Evolutionary conservation across 2,888 invertebrate genomes (phyloP), one percentile per base, ranked within the genome.

Genomic region (Plusia festucae): DNA sequence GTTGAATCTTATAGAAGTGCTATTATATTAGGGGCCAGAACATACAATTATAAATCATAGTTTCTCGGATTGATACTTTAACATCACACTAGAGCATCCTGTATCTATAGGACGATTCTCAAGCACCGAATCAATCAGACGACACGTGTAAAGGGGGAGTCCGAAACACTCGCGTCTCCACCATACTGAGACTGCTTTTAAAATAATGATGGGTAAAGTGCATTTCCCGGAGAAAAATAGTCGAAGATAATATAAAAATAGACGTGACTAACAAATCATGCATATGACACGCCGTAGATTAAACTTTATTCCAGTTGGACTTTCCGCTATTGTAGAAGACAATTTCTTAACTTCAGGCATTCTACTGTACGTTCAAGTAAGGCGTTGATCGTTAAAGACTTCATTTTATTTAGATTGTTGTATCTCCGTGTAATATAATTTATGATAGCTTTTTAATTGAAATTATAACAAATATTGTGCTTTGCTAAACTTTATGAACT

Each of bases 51-150:
- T n/a, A n/a, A n/a, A n/a, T n/a, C n/a, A 67, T 52, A 54, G 56
- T 51, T 52, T 15, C 24, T 22, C 51, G 49, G 59, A 70, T 56
- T 67, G 51, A 76, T 79, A 73, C 80, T 77, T 74, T 61, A 71
- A 71, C 65, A 66, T 66, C 70, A 78, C 74, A 73, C 70, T 74
- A 66, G 71, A 79, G 75, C 75, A 77, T 66, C 67, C 73, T 76
- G 71, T 66, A 63, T 75, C 69, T 74, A 69, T 65, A 76, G 78
- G 66, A 69, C 70, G 64, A 67, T 79, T 67, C 73, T 73, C 67
- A 57, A 78, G 71, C 64, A 74, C 59, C 62, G 70, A 81, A 81
- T 82, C 81, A 77, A 81, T 82, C 75, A 77, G 66, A 51, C 64
- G 46, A 81, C 81, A 77, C 64, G 73, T 75, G 70, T 79, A 70